Evolutionary conservation across 1,140 invertebrate species (phyloP).

Genomic region (Ooceraea biroi): DNA sequence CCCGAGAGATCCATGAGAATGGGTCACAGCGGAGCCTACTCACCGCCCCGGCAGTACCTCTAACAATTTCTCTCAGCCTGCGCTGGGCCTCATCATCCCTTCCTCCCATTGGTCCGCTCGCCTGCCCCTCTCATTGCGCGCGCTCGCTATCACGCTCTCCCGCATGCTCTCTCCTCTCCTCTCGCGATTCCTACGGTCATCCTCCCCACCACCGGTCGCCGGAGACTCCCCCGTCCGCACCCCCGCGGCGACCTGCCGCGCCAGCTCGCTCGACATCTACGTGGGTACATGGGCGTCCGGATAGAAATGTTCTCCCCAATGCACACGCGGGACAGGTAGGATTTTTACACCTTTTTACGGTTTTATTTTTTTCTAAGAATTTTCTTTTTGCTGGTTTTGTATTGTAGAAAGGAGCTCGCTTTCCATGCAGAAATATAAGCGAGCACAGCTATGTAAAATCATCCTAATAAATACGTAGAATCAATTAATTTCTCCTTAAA

Average conservation of each 20-base stretch:
- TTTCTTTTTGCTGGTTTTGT: neutral
- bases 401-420: neutral
- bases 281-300: constrained; percentile 47
- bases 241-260: neutral
- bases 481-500: neutral
- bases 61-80: constrained; percentile 80
- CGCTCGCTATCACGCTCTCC: constrained; percentile 35
- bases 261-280: constrained; percentile 36
- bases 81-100: constrained; percentile 76
- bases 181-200: constrained; percentile 63
- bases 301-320: constrained; percentile 15
- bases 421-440: neutral
- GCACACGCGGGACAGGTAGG: neutral
- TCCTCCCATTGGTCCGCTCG: constrained; percentile 58
- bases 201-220: constrained; percentile 45
- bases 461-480: constrained; percentile 33
- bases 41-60: constrained; percentile 73
- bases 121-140: constrained; percentile 11
- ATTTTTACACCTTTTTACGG: constrained; percentile 3
- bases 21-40: constrained; percentile 68
- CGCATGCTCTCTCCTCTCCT: constrained; percentile 27
- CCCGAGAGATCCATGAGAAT: constrained; percentile 55
- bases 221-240: constrained; percentile 13
- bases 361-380: neutral
- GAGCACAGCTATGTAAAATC: neutral